Evolutionary conservation across 2,113 vertebrate species (phyloP), one percentile per base, ranked within the genome.

Genomic region (Siphamia tubifer): DNA sequence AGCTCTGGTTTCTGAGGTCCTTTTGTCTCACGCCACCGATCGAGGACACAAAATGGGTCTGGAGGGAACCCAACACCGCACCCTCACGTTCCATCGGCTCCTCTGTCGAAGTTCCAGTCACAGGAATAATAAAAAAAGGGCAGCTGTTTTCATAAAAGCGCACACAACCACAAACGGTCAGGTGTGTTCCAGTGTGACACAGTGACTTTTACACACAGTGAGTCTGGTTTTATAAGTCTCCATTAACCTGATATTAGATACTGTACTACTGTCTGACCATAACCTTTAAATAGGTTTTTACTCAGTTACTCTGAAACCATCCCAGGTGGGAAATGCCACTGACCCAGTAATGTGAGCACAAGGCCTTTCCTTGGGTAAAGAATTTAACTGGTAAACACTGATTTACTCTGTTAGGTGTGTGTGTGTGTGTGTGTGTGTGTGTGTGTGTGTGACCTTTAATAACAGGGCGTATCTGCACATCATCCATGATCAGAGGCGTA

Each of bases 1-100:
- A 79, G 77, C 74, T 92, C 89, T 76, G 79, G 79, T 93, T 92
- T 91, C 90, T 86, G 82, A 83, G 79, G 53, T 58, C 42, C 87
- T 89, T 92, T 93, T 93, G 90, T 91, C 71, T 75, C 54, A 57
- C 64, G 53, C 81, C 72, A 86, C 81, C 44, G 56, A 87, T 79
- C 61, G 79, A 84, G 86, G 70, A 85, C 77, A 73, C 68, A 79
- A 88, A 91, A 93, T 90, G 82, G 90, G 88, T 74, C 83, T 87
- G 87, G 77, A 81, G 51, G 89, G 68, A 92, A 92, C 87, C 78
- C 80, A 78, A 92, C 77, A 90, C 86, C 66, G 63, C 52, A 2
- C 79, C 85, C 69, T 88, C 68, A 72, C 58, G 61, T 85, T 87
- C 85, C 85, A n/a, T 85, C 84, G 65, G 68, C 62, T 12, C 34